These are phyloP conservation scores for Agriopis leucophaearia DNA, from an alignment of 2,888 invertebrate species.

Conservation along the genomic window DNA sequence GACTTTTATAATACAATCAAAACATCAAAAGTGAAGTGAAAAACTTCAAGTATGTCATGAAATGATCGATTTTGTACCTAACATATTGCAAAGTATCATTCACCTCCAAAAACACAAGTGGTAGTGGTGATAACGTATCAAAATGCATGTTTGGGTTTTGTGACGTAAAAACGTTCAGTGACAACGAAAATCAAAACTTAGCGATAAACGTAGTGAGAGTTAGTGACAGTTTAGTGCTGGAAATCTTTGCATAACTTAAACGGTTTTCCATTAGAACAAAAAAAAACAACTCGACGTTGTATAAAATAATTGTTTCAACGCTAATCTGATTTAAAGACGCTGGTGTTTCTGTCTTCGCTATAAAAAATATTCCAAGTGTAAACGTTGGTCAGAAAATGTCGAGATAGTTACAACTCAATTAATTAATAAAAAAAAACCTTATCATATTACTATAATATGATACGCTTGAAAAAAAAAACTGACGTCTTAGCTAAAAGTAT, in stretches of 20 bases:
- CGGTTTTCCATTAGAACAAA: background rate
- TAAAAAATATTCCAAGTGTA: no score
- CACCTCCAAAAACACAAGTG: slow-evolving; percentile 1
- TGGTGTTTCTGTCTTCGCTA: no score
- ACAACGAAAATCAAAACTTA: background rate
- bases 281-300: no score
- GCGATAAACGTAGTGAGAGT: no score
- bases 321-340: no score
- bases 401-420: background rate
- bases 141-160: slow-evolving; percentile 14
- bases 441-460: background rate
- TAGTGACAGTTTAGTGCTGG: background rate
- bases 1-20: background rate
- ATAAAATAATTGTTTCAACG: no score
- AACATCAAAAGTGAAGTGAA: background rate
- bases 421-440: no score
- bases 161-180: slow-evolving; percentile 2
- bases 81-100: slow-evolving; percentile 8
- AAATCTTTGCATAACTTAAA: slow-evolving; percentile 9
- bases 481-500: background rate
- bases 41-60: slow-evolving; percentile 6
- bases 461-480: background rate
- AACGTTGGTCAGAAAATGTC: no score
- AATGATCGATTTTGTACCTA: slow-evolving; percentile 8
- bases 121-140: slow-evolving; percentile 16